phyloP scores from a whole-genome alignment of 53 echinoderm and acorn worm species.

The Echinometra lucunter region DNA sequence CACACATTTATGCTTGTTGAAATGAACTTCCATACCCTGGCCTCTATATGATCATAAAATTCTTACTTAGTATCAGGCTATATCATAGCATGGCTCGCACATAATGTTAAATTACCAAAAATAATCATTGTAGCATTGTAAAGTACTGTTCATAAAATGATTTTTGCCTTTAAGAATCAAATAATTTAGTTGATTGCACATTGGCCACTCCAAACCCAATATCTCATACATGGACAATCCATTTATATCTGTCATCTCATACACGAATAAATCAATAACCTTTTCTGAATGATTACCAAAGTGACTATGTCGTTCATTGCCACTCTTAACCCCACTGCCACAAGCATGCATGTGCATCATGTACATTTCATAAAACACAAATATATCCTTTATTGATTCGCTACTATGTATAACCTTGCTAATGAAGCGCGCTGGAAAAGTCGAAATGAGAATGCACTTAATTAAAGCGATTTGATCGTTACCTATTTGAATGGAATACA shows the following conservation, averaged over 20 bases:
- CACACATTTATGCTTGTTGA: too few relatives aligned
- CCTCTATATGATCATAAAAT: too few relatives aligned
- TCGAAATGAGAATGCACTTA: conserved; percentile 12
- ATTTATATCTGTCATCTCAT: background rate
- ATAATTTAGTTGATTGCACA: background rate
- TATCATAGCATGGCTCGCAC: too few relatives aligned
- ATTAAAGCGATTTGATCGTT: background rate
- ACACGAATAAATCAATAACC: background rate
- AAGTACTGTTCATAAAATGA: background rate
- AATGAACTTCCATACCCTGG: too few relatives aligned
- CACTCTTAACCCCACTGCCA: background rate
- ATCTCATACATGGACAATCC: background rate
- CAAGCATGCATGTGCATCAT: background rate
- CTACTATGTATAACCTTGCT: background rate
- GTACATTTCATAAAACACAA: background rate
- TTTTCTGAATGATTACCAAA: conserved; percentile 7
- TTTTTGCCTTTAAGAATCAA: background rate
- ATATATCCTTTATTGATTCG: conserved; percentile 19
- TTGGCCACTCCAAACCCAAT: background rate
- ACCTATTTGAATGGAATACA: background rate
- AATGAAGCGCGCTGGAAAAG: background rate
- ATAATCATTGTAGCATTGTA: too few relatives aligned
- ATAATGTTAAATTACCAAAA: too few relatives aligned
- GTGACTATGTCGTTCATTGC: background rate
- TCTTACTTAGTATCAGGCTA: too few relatives aligned